Evolutionary conservation across 2,113 vertebrate species (phyloP).

Genomic region (Phycodurus eques): DNA sequence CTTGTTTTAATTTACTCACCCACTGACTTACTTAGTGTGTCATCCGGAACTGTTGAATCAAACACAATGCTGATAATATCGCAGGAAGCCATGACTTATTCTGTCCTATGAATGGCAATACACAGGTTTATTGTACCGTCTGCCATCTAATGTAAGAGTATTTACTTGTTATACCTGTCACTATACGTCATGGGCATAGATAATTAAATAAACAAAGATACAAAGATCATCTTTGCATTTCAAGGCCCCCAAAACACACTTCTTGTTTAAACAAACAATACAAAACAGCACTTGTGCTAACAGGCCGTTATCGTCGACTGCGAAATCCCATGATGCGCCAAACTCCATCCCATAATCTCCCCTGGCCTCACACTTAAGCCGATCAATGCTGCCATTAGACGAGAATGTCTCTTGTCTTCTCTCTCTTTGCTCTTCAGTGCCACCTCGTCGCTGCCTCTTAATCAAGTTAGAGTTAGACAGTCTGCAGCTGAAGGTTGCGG

Average conservation of each 20-base stretch:
- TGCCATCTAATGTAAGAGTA: too few relatives aligned
- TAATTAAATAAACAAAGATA: too few relatives aligned
- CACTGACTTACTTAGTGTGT: too few relatives aligned
- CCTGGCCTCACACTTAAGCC: slow-evolving; percentile 41
- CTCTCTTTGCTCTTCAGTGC: slow-evolving; percentile 39
- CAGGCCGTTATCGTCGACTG: slow-evolving; percentile 26
- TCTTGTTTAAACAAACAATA: neutral
- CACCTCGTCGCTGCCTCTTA: slow-evolving; percentile 45
- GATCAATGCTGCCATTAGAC: slow-evolving; percentile 59
- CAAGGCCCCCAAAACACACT: neutral
- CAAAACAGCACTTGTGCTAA: neutral
- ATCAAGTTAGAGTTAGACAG: slow-evolving; percentile 53
- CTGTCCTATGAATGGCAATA: too few relatives aligned
- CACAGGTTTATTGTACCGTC: too few relatives aligned
- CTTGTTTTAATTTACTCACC: too few relatives aligned
- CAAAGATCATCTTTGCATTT: neutral
- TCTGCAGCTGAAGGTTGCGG: slow-evolving; percentile 47
- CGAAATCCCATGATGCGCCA: slow-evolving; percentile 46
- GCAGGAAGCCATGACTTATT: too few relatives aligned
- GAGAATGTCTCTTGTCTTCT: slow-evolving; percentile 23
- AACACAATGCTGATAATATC: too few relatives aligned
- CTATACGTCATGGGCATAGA: too few relatives aligned
- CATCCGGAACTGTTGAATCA: too few relatives aligned
- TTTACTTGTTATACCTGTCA: too few relatives aligned
- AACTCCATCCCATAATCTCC: slow-evolving; percentile 49